Conservation (phyloP, 2,113 vertebrate genomes). For the Progne subis region DNA sequence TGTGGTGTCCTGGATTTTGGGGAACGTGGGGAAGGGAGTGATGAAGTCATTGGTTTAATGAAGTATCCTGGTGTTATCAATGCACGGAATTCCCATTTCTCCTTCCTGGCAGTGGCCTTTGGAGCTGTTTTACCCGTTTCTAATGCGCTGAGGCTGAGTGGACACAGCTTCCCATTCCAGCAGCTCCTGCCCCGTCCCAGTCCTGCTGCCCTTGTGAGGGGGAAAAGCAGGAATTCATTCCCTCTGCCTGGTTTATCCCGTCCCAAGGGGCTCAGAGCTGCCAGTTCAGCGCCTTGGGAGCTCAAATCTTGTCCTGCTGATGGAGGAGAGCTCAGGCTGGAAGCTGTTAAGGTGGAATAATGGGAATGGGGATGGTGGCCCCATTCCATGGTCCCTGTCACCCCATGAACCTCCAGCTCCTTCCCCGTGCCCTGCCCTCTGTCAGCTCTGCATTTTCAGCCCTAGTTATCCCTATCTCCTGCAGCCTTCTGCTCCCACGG, state of each 20-base stretch:
- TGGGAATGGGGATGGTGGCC: background rate
- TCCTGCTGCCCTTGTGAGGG: rapidly evolving
- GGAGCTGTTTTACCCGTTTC: rapidly evolving
- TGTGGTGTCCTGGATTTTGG: rapidly evolving
- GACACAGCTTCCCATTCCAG: background rate
- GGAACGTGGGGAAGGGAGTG: background rate
- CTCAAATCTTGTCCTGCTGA: background rate
- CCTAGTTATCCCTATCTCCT: background rate
- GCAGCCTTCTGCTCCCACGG: background rate
- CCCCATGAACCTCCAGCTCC: background rate
- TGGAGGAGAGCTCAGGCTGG: background rate
- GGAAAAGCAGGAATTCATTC: rapidly evolving
- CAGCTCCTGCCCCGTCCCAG: background rate
- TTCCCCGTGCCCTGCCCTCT: rapidly evolving
- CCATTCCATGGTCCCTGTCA: background rate
- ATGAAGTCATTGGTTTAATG: rapidly evolving
- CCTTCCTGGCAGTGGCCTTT: background rate
- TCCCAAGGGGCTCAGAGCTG: background rate
- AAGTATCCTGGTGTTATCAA: rapidly evolving
- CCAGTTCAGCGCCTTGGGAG: background rate
- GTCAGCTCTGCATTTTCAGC: background rate
- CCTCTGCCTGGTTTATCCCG: background rate
- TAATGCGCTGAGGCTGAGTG: rapidly evolving
- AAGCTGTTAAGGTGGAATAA: background rate
- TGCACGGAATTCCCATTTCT: rapidly evolving